Conservation (phyloP, 2,888 invertebrate genomes). For the Ornithoptera priamus region DNA sequence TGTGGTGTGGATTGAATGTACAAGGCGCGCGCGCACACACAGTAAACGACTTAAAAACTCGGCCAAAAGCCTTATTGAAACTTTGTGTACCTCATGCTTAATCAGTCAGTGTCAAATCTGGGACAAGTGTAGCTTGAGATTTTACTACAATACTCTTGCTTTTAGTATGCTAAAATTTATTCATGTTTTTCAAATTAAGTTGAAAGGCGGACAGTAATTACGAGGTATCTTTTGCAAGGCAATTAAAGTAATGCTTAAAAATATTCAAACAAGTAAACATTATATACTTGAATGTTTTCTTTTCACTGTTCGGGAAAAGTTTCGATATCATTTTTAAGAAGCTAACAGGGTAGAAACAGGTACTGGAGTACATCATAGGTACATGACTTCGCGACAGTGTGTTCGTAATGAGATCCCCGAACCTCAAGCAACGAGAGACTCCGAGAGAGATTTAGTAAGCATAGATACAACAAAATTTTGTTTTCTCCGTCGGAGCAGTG, state of each 20-base stretch:
- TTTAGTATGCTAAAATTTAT: slow-evolving; percentile 5
- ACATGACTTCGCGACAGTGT: too few species aligned
- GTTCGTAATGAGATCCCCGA: too few species aligned
- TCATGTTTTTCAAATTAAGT: slow-evolving; percentile 15
- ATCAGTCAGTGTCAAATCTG: slow-evolving; percentile 28
- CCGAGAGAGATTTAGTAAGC: too few species aligned
- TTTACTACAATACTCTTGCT: slow-evolving; percentile 3
- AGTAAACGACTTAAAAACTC: slow-evolving; percentile 18
- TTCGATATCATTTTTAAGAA: too few species aligned
- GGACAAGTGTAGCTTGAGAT: slow-evolving; percentile 25
- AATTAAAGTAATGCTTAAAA: background rate
- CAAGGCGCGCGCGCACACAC: slow-evolving; percentile 7
- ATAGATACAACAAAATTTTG: too few species aligned
- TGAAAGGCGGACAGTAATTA: background rate
- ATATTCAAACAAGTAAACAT: background rate
- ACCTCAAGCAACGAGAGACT: too few species aligned
- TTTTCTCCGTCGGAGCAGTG: too few species aligned
- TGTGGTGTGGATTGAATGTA: slow-evolving; percentile 8
- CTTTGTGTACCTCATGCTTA: slow-evolving; percentile 24
- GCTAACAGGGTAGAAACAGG: too few species aligned
- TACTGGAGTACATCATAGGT: too few species aligned
- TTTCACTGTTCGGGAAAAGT: background rate
- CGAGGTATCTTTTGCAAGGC: background rate
- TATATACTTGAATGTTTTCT: background rate
- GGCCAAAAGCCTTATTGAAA: slow-evolving; percentile 20